Conservation (phyloP, 2,888 invertebrate genomes). For the Nephrotoma flavescens region DNA sequence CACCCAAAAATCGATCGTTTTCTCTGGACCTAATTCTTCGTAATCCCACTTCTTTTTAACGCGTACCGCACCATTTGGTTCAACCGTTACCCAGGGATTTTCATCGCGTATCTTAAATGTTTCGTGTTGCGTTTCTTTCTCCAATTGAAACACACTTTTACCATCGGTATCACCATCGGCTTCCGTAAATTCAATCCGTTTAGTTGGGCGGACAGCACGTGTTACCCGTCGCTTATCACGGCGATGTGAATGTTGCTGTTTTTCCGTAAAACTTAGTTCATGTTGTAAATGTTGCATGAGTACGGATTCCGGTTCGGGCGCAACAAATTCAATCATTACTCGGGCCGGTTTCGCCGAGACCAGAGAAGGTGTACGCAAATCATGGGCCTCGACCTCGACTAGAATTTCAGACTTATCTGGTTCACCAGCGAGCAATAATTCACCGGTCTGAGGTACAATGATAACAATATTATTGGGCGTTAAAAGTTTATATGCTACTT, state of each 20-base stretch:
- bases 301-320: constrained; percentile 40
- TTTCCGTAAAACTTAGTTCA: constrained; percentile 21
- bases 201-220: constrained; percentile 85
- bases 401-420: constrained; percentile 53
- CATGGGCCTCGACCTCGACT: constrained; percentile 68
- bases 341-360: constrained; percentile 56
- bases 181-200: constrained; percentile 82
- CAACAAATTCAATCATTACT: constrained; percentile 58
- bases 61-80: constrained; percentile 78
- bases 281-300: constrained; percentile 40
- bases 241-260: constrained; percentile 38
- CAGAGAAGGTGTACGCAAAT: constrained; percentile 58
- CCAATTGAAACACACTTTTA: constrained; percentile 74
- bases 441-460: constrained; percentile 86
- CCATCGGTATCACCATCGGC: constrained; percentile 81
- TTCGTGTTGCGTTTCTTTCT: constrained; percentile 83
- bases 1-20: constrained; percentile 93
- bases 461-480: constrained; percentile 70
- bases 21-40: constrained; percentile 85
- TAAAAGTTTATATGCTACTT: constrained; percentile 71
- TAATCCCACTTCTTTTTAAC: constrained; percentile 97
- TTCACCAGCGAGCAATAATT: constrained; percentile 68
- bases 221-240: constrained; percentile 68
- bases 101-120: constrained; percentile 87
- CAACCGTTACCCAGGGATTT: constrained; percentile 88